A percentile compares a stretch with the other conserved stretches of the same genome.
Conservation (phyloP, 2,797 vertebrate genomes). For the Hybognathus amarus region DNA sequence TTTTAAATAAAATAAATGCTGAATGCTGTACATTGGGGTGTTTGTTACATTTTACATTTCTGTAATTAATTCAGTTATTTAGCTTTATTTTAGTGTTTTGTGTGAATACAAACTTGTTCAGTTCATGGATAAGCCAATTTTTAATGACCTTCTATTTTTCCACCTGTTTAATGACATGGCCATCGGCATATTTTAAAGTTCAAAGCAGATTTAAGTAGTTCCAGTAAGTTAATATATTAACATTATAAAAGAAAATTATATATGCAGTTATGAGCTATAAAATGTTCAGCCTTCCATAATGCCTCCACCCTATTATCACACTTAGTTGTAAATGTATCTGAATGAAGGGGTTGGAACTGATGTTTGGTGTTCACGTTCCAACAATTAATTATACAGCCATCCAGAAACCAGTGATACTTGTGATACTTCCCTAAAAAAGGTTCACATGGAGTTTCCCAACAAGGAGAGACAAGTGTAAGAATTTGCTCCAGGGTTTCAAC, state of each 20-base stretch:
- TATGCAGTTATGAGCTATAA: not conserved
- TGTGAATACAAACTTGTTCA: not conserved
- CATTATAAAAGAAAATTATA: not conserved
- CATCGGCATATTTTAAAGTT: not conserved
- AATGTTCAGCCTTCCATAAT: not conserved
- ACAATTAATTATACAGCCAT: not conserved
- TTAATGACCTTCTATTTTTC: not conserved
- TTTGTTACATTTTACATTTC: not conserved
- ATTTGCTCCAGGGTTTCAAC: slow-evolving; percentile 19
- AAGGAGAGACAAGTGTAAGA: slow-evolving; percentile 32
- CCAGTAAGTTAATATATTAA: not conserved
- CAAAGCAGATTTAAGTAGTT: not conserved
- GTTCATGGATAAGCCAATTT: not conserved
- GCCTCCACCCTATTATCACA: not conserved
- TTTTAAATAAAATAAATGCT: not conserved
- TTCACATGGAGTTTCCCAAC: not conserved
- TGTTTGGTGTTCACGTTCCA: not conserved
- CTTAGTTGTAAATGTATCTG: not conserved
- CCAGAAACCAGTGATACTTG: not conserved
- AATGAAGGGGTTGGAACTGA: not conserved
- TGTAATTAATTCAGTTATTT: slow-evolving; percentile 1
- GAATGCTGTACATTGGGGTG: not conserved
- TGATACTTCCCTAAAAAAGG: not conserved
- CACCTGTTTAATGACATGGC: not conserved
- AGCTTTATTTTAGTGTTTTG: not conserved